Conservation (phyloP, 1,140 invertebrate species). For the Zophobas morio region DNA sequence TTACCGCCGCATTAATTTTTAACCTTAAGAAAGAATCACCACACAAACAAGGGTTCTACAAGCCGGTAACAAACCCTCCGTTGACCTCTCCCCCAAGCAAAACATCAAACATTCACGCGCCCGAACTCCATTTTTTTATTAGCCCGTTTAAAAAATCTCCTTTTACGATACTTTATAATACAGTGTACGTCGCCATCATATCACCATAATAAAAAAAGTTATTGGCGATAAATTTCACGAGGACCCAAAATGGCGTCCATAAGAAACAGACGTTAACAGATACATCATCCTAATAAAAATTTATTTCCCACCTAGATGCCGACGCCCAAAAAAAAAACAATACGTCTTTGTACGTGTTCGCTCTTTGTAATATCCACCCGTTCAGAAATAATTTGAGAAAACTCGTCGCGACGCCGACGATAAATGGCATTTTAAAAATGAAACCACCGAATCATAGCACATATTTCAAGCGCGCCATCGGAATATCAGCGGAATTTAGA, state of each 20-base stretch:
- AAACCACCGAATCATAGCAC: slow-evolving; percentile 19
- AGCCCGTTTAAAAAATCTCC: too few species aligned
- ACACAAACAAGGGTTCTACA: slow-evolving; percentile 3
- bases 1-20: background rate
- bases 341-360: background rate
- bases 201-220: slow-evolving; percentile 9
- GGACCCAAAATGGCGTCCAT: slow-evolving; percentile 10
- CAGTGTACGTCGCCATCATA: background rate
- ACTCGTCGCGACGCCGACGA: background rate
- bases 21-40: background rate
- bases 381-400: slow-evolving; percentile 17
- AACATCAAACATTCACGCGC: too few species aligned
- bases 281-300: slow-evolving; percentile 6
- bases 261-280: slow-evolving; percentile 1
- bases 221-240: slow-evolving; percentile 17
- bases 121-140: too few species aligned
- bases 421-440: slow-evolving; percentile 24
- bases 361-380: slow-evolving; percentile 2
- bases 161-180: background rate
- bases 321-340: background rate
- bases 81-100: too few species aligned
- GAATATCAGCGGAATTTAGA: slow-evolving; percentile 9
- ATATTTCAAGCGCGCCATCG: slow-evolving; percentile 7
- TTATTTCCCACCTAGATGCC: background rate
- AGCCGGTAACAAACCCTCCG: background rate